These are phyloP conservation scores for Pterobdella sp. DNA, from an alignment of 2,888 invertebrate genomes.

Conservation along the genomic window DNA sequence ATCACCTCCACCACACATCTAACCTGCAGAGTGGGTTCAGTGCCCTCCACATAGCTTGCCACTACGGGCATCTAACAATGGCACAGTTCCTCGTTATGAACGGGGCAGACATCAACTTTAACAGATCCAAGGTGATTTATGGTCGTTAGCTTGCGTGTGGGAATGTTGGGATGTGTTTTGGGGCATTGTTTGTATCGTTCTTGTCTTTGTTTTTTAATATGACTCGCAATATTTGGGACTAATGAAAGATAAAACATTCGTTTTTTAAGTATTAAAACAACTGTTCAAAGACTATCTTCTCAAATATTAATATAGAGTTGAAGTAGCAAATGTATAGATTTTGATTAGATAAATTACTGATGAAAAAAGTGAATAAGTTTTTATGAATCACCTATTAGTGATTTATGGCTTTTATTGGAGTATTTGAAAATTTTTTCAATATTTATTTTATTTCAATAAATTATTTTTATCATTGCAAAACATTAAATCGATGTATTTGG, in stretches of 20 bases:
- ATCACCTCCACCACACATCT: background rate
- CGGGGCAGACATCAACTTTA: conserved; percentile 92
- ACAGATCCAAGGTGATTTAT: conserved; percentile 69
- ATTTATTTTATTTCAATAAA: conserved; percentile 7
- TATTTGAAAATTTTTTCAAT: background rate
- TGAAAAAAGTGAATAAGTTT: too few species aligned
- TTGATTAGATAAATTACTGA: too few species aligned
- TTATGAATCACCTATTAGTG: background rate
- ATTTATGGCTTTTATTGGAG: background rate
- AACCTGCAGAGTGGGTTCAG: conserved; percentile 77
- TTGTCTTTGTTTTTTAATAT: too few species aligned
- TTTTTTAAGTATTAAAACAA: too few species aligned
- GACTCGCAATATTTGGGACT: too few species aligned
- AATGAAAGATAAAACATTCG: too few species aligned
- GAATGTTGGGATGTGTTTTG: background rate
- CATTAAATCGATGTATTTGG: background rate
- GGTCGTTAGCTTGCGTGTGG: conserved; percentile 34
- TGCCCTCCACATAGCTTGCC: conserved; percentile 94
- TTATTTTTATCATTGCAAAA: background rate
- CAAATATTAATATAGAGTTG: too few species aligned
- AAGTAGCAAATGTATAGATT: too few species aligned
- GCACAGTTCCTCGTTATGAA: conserved; percentile 85
- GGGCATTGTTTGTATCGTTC: background rate
- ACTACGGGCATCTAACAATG: conserved; percentile 95
- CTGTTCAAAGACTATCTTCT: too few species aligned